Evolutionary conservation across 2,888 invertebrate genomes (phyloP).

Genomic region (Monopis laevigella): DNA sequence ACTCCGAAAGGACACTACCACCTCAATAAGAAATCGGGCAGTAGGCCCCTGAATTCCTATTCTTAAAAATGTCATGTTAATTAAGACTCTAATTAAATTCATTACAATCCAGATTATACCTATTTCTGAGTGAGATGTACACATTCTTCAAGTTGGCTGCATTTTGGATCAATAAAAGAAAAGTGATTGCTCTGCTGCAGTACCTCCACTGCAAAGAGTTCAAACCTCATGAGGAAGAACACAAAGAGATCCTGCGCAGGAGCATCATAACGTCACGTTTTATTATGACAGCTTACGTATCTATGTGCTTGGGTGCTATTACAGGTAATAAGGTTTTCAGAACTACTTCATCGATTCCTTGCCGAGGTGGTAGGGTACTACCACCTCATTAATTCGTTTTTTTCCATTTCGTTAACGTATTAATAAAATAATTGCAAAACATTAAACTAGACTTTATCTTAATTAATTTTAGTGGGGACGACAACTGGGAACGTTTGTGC

Average conservation of each 20-base stretch:
- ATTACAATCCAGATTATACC: conserved; percentile 43
- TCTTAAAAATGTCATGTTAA: too few relatives aligned
- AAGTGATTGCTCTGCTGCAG: conserved; percentile 42
- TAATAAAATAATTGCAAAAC: neutral
- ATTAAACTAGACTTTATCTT: too few relatives aligned
- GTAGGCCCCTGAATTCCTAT: too few relatives aligned
- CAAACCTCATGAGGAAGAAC: conserved; percentile 45
- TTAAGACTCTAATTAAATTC: neutral
- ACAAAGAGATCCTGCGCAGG: conserved; percentile 38
- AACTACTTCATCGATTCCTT: too few relatives aligned
- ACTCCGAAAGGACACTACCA: too few relatives aligned
- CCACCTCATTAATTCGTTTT: too few relatives aligned
- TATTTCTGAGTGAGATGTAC: conserved; percentile 61
- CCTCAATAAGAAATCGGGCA: too few relatives aligned
- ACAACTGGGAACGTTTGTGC: too few relatives aligned
- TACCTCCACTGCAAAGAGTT: conserved; percentile 50
- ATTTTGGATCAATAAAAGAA: conserved; percentile 51
- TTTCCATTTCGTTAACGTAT: neutral
- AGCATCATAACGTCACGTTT: conserved; percentile 49
- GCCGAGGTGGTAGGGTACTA: too few relatives aligned
- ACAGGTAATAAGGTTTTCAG: conserved; percentile 38
- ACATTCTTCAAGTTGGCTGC: conserved; percentile 56
- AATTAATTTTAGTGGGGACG: too few relatives aligned
- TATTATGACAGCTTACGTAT: conserved; percentile 52
- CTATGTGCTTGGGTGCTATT: conserved; percentile 56